phyloP scores from a whole-genome alignment of 2,113 vertebrate genomes.

The Lepidothrix coronata region DNA sequence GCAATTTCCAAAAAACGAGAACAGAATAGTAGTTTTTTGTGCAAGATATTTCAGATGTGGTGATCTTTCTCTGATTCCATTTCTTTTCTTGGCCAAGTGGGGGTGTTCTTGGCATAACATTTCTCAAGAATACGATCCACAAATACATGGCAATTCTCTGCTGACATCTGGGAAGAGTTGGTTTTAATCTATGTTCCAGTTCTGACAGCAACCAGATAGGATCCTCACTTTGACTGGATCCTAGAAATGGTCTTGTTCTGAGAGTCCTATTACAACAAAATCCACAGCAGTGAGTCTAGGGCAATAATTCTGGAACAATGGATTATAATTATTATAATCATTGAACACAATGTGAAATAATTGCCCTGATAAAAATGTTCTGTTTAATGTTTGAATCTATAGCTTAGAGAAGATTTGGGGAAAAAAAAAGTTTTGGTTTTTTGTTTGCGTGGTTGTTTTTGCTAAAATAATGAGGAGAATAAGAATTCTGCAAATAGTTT shows the following conservation, averaged over 20 bases:
- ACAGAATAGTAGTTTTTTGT: not conserved
- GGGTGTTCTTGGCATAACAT: slow-evolving; percentile 62
- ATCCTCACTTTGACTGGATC: not conserved
- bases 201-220: slow-evolving; percentile 17
- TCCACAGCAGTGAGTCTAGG: not conserved
- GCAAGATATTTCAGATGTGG: not conserved
- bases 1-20: not conserved
- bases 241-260: not conserved
- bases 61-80: not conserved
- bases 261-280: not conserved
- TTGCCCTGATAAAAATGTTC: not conserved
- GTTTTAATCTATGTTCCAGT: not conserved
- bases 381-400: not conserved
- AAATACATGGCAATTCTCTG: not conserved
- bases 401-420: not conserved
- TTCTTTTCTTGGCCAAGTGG: slow-evolving; percentile 56
- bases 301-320: not conserved
- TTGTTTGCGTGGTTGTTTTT: not conserved
- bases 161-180: slow-evolving; percentile 31
- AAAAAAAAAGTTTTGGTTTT: fast-evolving
- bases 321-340: not conserved
- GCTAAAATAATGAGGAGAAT: not conserved
- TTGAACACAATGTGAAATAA: not conserved
- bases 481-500: not conserved
- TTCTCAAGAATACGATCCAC: not conserved